Percentiles rank a stretch among this genome's conserved stretches.
Conservation (phyloP, 2,888 invertebrate species). For the Synergus umbraculus region DNA sequence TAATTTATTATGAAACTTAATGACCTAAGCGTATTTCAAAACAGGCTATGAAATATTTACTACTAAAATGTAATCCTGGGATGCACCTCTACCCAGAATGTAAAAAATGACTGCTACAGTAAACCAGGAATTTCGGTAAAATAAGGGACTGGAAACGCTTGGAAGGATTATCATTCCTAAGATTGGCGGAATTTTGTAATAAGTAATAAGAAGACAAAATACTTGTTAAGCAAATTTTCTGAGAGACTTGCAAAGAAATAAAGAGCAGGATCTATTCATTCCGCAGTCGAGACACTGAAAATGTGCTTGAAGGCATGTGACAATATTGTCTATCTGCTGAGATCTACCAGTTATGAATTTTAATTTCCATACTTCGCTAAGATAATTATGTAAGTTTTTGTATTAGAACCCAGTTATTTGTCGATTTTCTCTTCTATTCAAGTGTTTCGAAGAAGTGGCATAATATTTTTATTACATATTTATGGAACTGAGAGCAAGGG, state of each 20-base stretch:
- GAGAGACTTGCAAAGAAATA: neutral
- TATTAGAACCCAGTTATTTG: conserved; percentile 28
- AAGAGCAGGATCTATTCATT: neutral
- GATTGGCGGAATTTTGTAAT: conserved; percentile 30
- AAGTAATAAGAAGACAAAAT: neutral
- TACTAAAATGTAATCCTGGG: too few relatives aligned
- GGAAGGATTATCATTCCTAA: conserved; percentile 34
- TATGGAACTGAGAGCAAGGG: conserved; percentile 58
- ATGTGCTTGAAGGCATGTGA: neutral
- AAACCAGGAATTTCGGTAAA: conserved; percentile 1
- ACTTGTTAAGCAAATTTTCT: neutral
- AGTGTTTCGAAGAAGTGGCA: conserved; percentile 52
- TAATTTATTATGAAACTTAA: neutral
- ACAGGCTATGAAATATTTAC: too few relatives aligned
- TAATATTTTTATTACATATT: conserved; percentile 46
- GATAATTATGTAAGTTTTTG: conserved; percentile 30
- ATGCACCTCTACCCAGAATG: neutral
- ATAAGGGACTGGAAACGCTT: neutral
- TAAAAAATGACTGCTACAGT: neutral
- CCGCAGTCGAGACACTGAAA: neutral
- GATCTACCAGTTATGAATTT: neutral
- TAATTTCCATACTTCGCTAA: conserved; percentile 8
- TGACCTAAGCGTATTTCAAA: neutral
- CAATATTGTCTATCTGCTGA: neutral
- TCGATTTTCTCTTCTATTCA: conserved; percentile 45